These are phyloP conservation scores for Papilio glaucus DNA, from an alignment of 1,140 invertebrate species.

Conservation along the genomic window DNA sequence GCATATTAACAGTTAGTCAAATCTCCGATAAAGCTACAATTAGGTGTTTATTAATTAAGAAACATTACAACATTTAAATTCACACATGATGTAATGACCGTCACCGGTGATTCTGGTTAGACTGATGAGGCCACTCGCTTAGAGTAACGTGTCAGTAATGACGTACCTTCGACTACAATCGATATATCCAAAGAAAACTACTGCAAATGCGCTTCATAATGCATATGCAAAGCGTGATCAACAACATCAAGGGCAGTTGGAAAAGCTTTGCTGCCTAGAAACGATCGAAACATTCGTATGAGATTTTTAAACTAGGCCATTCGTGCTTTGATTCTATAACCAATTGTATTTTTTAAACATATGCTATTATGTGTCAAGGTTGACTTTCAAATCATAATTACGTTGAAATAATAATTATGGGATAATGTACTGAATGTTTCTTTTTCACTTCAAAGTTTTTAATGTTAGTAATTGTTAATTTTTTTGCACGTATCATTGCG, in stretches of 20 bases:
- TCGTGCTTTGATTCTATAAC: conserved; percentile 41
- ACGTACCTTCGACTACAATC: conserved; percentile 83
- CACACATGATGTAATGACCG: conserved; percentile 50
- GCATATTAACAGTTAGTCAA: conserved; percentile 30
- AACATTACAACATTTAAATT: conserved; percentile 41
- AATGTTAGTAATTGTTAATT: conserved; percentile 58
- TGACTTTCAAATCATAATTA: conserved; percentile 8
- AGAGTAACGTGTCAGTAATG: conserved; percentile 77
- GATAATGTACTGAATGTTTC: conserved; percentile 7
- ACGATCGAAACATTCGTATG: conserved; percentile 77
- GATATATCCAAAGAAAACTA: conserved; percentile 85
- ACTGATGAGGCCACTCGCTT: conserved; percentile 66
- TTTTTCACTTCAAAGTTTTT: conserved; percentile 6
- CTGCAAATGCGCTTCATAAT: conserved; percentile 85
- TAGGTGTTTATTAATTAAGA: conserved; percentile 12
- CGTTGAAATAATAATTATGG: background rate
- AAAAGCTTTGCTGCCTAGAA: conserved; percentile 84
- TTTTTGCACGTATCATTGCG: conserved; percentile 50
- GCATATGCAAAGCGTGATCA: conserved; percentile 85
- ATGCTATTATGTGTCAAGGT: too few relatives aligned
- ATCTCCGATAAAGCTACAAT: conserved; percentile 10
- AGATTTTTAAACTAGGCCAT: conserved; percentile 57
- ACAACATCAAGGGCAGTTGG: conserved; percentile 84
- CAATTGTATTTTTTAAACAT: too few relatives aligned
- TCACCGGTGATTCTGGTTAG: conserved; percentile 66